Evolutionary conservation across 2,113 vertebrate genomes (phyloP).

Genomic region (Etia nguti): DNA sequence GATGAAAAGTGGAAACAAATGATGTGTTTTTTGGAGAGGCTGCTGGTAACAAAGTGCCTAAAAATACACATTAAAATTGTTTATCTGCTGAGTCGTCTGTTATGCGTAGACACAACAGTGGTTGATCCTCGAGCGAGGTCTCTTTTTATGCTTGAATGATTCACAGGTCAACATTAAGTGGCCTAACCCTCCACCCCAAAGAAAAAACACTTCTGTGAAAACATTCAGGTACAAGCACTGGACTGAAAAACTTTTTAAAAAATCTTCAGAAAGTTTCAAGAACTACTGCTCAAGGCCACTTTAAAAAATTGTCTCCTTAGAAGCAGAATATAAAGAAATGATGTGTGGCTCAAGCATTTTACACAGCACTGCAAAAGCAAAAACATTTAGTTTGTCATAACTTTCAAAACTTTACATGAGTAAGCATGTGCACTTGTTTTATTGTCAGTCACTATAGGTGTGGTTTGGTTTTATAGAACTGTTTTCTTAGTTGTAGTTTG

Average conservation of each 20-base stretch:
- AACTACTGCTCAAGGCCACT: background rate
- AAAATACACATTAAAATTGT: background rate
- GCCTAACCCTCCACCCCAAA: background rate
- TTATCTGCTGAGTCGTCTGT: background rate
- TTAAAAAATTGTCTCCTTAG: accelerated
- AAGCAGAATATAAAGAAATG: background rate
- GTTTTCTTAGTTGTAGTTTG: background rate
- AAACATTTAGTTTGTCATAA: background rate
- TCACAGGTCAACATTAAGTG: background rate
- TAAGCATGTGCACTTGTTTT: background rate
- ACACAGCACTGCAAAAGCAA: background rate
- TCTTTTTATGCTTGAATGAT: background rate
- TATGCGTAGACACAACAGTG: too few species aligned
- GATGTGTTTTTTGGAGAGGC: background rate
- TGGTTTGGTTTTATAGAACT: background rate
- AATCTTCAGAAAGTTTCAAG: background rate
- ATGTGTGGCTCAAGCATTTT: background rate
- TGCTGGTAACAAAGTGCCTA: background rate
- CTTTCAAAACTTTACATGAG: background rate
- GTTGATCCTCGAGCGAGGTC: background rate
- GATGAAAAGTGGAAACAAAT: background rate
- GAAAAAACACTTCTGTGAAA: background rate
- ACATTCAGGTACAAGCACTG: background rate
- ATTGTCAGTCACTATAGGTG: background rate
- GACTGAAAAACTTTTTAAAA: background rate